Evolutionary conservation across 2,888 invertebrate species (phyloP), one percentile per base, ranked within the genome.

Genomic region (Erebia epiphron): DNA sequence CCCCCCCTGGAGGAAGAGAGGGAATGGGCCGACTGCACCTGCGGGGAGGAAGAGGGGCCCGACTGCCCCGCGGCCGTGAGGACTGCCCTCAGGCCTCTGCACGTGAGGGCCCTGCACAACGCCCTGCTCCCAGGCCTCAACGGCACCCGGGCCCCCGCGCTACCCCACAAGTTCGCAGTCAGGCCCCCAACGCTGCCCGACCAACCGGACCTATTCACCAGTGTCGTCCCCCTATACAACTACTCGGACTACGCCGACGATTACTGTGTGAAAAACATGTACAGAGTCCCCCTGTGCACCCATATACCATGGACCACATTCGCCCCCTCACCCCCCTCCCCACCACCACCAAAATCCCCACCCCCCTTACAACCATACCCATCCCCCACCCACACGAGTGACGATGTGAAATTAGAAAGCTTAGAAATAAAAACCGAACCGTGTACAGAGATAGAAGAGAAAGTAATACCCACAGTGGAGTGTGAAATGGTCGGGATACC

Each of bases 121-220:
- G 89, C 86, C 56, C 88, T 83, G 74, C 86, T 95, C 76, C 92
- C 94, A 65, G 95, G 95, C 73, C 88, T 95, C 64, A 95, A 95
- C 84, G 95, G 95, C 75, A 95, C 95, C 72, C 90, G 94, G 21
- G 92, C 92, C 2, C 91, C 90, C 0, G 76, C 87, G 21, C 78
- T 82, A 63, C 90, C 89, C 43, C 90, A 89, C 80, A 82, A 79
- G 74, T 88, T 83, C 87, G 88, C 88, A 82, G 94, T 89, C n/a
- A 82, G 92, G 1, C 78, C 82, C 4, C 85, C 87, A 13, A 76
- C 76, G 14, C 79, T 84, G 74, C 81, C 86, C 26, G 86, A 83
- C 14, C 74, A 77, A 3, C 82, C 87, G n/a, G 88, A 80, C 11
- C 86, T 93, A 7, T 94, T 91, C 85, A 76, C 88, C 72, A 88